These are phyloP conservation scores for Diaprepes abbreviatus DNA, from an alignment of 2,888 invertebrate genomes.

Conservation along the genomic window DNA sequence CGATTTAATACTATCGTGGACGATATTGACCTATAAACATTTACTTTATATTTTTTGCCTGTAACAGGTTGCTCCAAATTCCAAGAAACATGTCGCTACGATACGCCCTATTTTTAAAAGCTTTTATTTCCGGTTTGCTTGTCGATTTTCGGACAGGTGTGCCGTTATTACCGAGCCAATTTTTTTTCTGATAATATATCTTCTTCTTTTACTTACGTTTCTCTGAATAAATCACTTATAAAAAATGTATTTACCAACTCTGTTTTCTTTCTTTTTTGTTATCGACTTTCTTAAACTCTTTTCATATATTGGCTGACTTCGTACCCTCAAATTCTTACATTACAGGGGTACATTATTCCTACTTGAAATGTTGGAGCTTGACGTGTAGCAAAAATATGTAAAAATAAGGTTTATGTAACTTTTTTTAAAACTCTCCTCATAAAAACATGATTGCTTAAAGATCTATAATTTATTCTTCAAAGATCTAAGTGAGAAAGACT, in stretches of 20 bases:
- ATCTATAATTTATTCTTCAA: no score
- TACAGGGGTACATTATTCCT: no score
- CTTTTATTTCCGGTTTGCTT: conserved; percentile 11
- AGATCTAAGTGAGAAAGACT: no score
- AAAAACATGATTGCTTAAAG: no score
- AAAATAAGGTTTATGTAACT: no score
- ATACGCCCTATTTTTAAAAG: conserved; percentile 7
- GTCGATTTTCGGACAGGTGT: conserved; percentile 20
- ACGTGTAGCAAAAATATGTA: no score
- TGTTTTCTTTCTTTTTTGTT: neutral
- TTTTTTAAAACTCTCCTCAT: no score
- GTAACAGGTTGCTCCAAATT: conserved; percentile 45
- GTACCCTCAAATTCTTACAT: no score
- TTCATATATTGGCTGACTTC: no score
- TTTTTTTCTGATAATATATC: neutral
- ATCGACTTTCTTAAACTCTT: no score
- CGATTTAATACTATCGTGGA: neutral
- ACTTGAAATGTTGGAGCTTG: no score
- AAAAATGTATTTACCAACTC: neutral
- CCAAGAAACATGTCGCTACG: conserved; percentile 12
- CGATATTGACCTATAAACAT: conserved; percentile 46
- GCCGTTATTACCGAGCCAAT: neutral
- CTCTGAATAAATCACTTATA: neutral
- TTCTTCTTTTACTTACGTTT: neutral
- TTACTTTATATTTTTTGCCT: conserved; percentile 25